Base-by-base conservation (phyloP, 2,113 vertebrate genomes). In the Nycticorax nycticorax region DNA sequence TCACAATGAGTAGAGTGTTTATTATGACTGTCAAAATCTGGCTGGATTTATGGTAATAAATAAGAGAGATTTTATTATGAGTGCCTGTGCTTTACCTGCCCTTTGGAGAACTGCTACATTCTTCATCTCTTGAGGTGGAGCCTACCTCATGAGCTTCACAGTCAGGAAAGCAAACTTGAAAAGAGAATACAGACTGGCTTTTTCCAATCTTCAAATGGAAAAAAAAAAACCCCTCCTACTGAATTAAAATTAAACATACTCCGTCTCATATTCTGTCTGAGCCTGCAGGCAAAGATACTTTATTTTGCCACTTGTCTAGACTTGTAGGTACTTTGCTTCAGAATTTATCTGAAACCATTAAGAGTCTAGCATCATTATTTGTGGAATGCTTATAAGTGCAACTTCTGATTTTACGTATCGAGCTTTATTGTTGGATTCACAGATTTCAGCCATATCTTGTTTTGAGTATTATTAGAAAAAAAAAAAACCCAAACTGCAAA, bases 181-280 rank as follows among this genome's bases (percentile, higher is more conserved):
- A 97, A 87, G 83, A 87, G 41, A 77, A 53, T 41, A 33, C 28
- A 72, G 86, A 79, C 66, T 76, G 53, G 8, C 53, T 91, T 86
- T 76, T 89, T 78, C 53, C 33, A 82, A 6, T 71, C 52, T 87
- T 73, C 67, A 94, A 50, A 92, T 86, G 28, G 23, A 55, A 28
- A 48, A 48, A 30, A 71, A 75, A 69, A 62, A 62, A 80, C 50
- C 60, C 66, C 22, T 91, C 33, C 60, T 78, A 4, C 64, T 91
- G 67, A 97, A 93, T 91, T 89, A 81, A 87, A 93, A 81, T 74
- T 27, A 81, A 93, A 43, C 35, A 8, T 73, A 32, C 3, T 87
- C 66, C 4, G n/a, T 85, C 84, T 92, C 73, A 7, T 89, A 45
- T 53, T 79, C 86, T 78, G 95, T 97, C 97, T 96, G 91, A 89